Evolutionary conservation across 2,797 vertebrate species (phyloP), one percentile per base, ranked within the genome.

Genomic region (Danio jaintianensis): DNA sequence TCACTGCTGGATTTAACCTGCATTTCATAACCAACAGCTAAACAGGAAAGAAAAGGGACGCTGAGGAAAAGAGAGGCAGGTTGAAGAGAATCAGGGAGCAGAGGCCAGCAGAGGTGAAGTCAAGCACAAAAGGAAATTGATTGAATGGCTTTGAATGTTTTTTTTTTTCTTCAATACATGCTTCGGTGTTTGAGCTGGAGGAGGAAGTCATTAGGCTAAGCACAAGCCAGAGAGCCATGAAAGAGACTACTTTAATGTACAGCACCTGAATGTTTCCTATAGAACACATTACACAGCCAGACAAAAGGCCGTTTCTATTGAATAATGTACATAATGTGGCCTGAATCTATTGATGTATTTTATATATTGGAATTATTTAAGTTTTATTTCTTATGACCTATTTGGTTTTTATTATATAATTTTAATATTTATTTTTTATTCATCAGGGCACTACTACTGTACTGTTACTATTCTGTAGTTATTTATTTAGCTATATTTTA

Each of bases 1-100:
- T 18, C n/a, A 45, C 59, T 82, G 67, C 50, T 82, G 70, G 83
- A 68, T 55, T 48, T 71, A 86, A 80, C 59, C 58, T 81, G 56
- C 36, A 55, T 83, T 69, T 73, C 59, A 82, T 83, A 74, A 75
- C 53, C 45, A 58, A 74, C 62, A 63, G 75, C 62, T 81, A 75
- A 82, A 84, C 79, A 82, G 86, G 85, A 87, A 88, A 85, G 29
- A 83, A 86, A 86, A 82, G 72, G 61, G 62, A 80, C 43, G 67
- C 50, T 76, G 56, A 67, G 85, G 80, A 79, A 81, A 85, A 56
- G 53, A 79, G 75, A 73, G 58, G 79, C 73, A 72, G 78, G 64
- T 80, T 83, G 59, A 55, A 74, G 43, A 75, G 68, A 74, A 59
- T 53, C 20, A 79, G 61, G 4, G 40, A 53, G 2, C 16, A 58